Base-by-base conservation (phyloP, 2,113 vertebrate species). In the Polypterus bichir region DNA sequence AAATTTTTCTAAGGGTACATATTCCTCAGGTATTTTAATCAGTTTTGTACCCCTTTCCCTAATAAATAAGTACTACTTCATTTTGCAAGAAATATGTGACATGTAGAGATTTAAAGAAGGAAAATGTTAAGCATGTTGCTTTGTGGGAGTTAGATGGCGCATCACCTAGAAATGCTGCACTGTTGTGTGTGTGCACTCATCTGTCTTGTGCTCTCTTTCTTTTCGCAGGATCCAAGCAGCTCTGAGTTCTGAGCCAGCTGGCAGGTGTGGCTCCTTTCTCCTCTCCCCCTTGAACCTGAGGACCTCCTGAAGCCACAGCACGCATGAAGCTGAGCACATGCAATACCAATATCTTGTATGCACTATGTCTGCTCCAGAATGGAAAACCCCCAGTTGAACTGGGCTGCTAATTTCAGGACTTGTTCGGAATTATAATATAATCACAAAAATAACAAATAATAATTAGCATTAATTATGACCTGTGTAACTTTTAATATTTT, bases 321-420 rank as follows among this genome's bases (percentile, higher is more conserved):
- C 47, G 11, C 5, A 45, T 54, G 6, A 46, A 54, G 45, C 49
- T 59, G 48, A 66, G 48, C 65, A 66, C 11, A 61, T 66, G 65
- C 65, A 66, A 66, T 66, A 66, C 44, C 56, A 60, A 27, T 27
- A 27, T 27, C 27, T 47, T 46, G 47, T 49, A 62, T 49, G 51
- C 49, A n/a, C 44, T 45, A 52, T 54, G 3, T 49, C 7, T 9
- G 49, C 54, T 54, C 47, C 48, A 54, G 48, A n/a, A 62, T 6
- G 54, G 27, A 27, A 27, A 27, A 44, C 44, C 7, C 58, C 64
- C 53, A 56, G 60, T 47, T 62, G 60, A 63, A 48, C 54, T 63
- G 54, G 61, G 61, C 27, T 27, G 27, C 27, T 27, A 27, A 27
- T 47, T 7, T 55, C 47, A 47, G 9, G 55, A 51, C 55, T 49